Percentiles rank a stretch among this genome's conserved stretches.
Evolutionary conservation across 2,113 vertebrate genomes (phyloP).

Genomic region (Brienomyrus brachyistius): DNA sequence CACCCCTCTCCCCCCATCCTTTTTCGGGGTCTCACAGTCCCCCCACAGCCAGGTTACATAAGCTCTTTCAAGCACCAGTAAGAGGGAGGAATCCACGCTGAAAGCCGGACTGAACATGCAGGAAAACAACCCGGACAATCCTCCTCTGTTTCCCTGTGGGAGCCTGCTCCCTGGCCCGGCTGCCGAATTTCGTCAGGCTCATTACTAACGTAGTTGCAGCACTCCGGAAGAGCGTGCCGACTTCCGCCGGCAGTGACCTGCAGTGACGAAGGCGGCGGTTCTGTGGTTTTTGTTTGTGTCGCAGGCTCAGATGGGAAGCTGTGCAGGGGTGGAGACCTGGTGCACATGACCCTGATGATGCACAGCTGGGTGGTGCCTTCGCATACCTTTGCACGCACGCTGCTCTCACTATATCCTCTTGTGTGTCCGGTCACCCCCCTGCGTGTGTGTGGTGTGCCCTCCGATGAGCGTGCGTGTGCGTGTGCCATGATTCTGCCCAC

Average conservation of each 20-base stretch:
- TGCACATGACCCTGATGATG: slow-evolving; percentile 71
- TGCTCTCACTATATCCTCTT: slow-evolving; percentile 66
- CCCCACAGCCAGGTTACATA: slow-evolving; percentile 41
- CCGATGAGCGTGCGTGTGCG: background rate
- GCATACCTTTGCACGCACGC: slow-evolving; percentile 58
- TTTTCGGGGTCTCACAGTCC: background rate
- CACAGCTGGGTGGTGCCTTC: slow-evolving; percentile 68
- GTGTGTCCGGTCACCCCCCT: too few species aligned
- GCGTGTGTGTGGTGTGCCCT: background rate
- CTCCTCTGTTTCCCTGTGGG: slow-evolving; percentile 42
- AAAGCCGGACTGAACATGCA: slow-evolving; percentile 18
- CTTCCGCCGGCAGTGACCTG: background rate
- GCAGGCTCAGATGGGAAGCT: slow-evolving; percentile 61
- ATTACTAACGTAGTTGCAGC: background rate
- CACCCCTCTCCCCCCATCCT: background rate
- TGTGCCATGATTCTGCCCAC: background rate
- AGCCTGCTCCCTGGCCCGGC: background rate
- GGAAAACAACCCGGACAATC: slow-evolving; percentile 44
- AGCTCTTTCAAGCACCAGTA: slow-evolving; percentile 19
- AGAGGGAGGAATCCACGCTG: slow-evolving; percentile 22
- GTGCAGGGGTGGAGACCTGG: slow-evolving; percentile 50
- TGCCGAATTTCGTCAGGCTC: background rate
- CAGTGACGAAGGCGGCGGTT: background rate
- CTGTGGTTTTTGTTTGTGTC: background rate
- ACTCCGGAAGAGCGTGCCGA: background rate